Base-by-base conservation (phyloP, 2,888 invertebrate species). In the Thyatira batis region DNA sequence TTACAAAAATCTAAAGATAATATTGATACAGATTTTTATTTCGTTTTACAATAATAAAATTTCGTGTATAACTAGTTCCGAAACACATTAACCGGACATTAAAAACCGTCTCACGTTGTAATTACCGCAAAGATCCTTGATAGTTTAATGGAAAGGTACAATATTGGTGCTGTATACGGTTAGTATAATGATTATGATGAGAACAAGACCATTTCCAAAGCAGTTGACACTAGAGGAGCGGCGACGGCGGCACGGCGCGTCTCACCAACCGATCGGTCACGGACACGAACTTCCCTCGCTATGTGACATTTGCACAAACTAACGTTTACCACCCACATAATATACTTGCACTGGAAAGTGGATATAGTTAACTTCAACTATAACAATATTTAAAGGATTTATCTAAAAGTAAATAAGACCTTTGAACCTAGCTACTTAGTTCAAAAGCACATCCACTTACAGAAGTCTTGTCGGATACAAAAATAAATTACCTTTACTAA, bases 221-320 rank as follows among this genome's bases (percentile, higher is more conserved):
- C 69, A 58, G 70, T 68, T 73, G 77, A 77, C 76, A 76, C 75
- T 73, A 73, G 76, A 68, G 72, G 76, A 76, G 76, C 78, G 68
- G 72, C 65, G 63, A 55, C 55, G 52, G 60, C 55, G 63, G 57
- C 66, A 2, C 30, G 21, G 13, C 65, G 60, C n/a, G n/a, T n/a
- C 50, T 52, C 55, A 17, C 27, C 27, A 17, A 21, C 58, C 62
- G 63, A 65, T 57, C 75, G 85, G 78, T 85, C 85, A 85, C 73
- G 85, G 85, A 80, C 84, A 70, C 71, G 80, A 78, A 76, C 80
- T 84, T 76, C 78, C 73, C 65, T 71, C 39, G 74, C 72, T 70
- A 71, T 71, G 65, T 76, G 82, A 73, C 80, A 82, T 84, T 83
- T 82, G 39, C 39, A 39, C 39, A 13, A 39, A 64, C 67, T 60